Base-by-base conservation (phyloP, 2,113 vertebrate species). In the Callipepla squamata region DNA sequence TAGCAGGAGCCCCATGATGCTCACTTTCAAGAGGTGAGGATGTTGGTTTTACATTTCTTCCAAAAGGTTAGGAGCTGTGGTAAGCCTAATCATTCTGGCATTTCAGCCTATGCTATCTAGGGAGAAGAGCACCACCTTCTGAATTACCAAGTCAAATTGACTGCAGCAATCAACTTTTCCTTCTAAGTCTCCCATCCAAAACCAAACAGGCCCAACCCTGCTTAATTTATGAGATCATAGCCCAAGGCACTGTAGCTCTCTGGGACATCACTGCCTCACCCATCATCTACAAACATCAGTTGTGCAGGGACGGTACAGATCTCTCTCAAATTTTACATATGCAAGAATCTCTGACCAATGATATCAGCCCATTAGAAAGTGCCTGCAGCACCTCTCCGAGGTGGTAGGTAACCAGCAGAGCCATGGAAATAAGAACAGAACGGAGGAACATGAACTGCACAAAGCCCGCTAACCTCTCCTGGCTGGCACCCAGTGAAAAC, bases 121-220 rank as follows among this genome's bases (percentile, higher is more conserved):
- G 82, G 96, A 81, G 84, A 96, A 96, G 92, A 95, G 87, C 80
- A 95, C 94, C 95, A 95, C 89, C 96, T 97, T 91, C 93, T 83
- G 96, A 94, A 95, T 86, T 89, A 92, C 59, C 80, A 93, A 78
- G 89, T 85, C 95, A 97, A 96, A 94, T 88, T 51, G 50, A 48
- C 79, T 57, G 47, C 18, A 89, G 90, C 91, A 92, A 88, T 89
- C 69, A 89, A 86, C 84, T 91, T 94, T 91, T 94, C 75, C 79
- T 94, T 78, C 87, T 88, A 73, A 81, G 45, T 58, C 80, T 61
- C 68, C 78, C 23, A 55, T 68, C 81, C 76, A 87, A 92, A 89
- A 75, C 38, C 92, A 82, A 92, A 68, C 80, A 91, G 81, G 79
- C 94, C 76, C 90, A 90, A 73, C 92, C 94, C 87, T 92, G 51